Base-by-base conservation (phyloP, 1,140 invertebrate species). In the Stegodyphus dumicola region DNA sequence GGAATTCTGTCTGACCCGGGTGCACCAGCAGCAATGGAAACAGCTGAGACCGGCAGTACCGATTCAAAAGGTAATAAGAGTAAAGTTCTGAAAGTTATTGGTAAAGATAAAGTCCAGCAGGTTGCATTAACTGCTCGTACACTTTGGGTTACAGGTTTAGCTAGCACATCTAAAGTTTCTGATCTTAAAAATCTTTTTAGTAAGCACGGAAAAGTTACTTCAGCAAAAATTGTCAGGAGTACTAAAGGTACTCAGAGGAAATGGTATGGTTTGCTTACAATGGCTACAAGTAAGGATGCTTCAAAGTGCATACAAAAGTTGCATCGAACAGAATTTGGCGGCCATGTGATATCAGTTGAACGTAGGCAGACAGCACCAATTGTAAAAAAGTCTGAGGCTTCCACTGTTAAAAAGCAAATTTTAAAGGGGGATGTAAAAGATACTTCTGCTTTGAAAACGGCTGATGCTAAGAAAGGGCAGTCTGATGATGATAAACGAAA, bases 191-290 rank as follows among this genome's bases (percentile, higher is more conserved):
- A 95, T 84, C 93, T 97, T 33, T 97, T 98, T 89, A 96, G 95
- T 18, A 96, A 96, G 89, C 94, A 96, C 92, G 97, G 97, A 87
- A 98, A 98, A 93, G 97, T 98, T 88, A 80, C 97, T 89, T 96
- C 95, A 77, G 97, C 96, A 0, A 98, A 98, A 92, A 95, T 99
- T 15, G 97, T 99, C 0, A 98, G 96, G 2, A 98, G 97, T 91
- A 96, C 97, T 4, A 93, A 94, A 76, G 96, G 95, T 52, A 96
- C 97, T 3, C 81, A 64, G 3, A 48, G 52, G 9, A 93, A 95
- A 79, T 98, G 96, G 90, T 98, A 97, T 90, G 97, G 97, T 53
- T 98, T 97, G 90, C 95, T 99, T 3, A 98, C 96, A 0, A 97
- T 98, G 96, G 94, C 94, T 1, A 95, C 94, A 17, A 93, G 94